Evolutionary conservation across 2,888 invertebrate species (phyloP).

Genomic region (Augochlorella aurata): DNA sequence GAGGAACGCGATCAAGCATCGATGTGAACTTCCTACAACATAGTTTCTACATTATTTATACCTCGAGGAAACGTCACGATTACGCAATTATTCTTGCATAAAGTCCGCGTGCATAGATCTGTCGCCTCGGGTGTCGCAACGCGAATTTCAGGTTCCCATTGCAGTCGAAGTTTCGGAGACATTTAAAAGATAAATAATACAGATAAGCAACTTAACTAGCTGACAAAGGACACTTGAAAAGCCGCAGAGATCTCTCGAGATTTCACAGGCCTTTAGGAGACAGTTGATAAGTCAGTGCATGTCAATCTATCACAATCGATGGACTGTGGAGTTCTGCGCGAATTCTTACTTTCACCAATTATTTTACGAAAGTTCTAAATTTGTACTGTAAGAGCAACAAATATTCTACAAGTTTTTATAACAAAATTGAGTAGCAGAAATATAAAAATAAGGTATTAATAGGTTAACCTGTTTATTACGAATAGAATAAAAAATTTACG

Average conservation of each 20-base stretch:
- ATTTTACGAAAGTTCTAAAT: too few relatives aligned
- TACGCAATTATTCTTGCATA: slow-evolving; percentile 11
- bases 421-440: neutral
- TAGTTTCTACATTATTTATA: neutral
- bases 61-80: slow-evolving; percentile 3
- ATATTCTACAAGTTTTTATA: neutral
- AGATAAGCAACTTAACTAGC: too few relatives aligned
- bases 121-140: neutral
- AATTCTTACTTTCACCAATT: too few relatives aligned
- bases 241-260: too few relatives aligned
- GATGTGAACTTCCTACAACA: slow-evolving; percentile 3
- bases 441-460: neutral
- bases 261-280: too few relatives aligned
- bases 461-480: neutral
- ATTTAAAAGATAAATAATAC: neutral
- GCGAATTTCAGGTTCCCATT: neutral
- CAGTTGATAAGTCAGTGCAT: too few relatives aligned
- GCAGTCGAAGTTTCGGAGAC: neutral
- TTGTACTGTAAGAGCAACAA: neutral
- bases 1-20: neutral
- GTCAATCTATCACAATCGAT: too few relatives aligned
- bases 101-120: neutral
- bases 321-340: too few relatives aligned
- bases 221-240: too few relatives aligned
- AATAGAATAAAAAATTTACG: neutral